A percentile compares a stretch with the other conserved stretches of the same genome.
Evolutionary conservation across 92 coral and sea anemone species (phyloP).

Genomic region (Parazoanthus swiftii): DNA sequence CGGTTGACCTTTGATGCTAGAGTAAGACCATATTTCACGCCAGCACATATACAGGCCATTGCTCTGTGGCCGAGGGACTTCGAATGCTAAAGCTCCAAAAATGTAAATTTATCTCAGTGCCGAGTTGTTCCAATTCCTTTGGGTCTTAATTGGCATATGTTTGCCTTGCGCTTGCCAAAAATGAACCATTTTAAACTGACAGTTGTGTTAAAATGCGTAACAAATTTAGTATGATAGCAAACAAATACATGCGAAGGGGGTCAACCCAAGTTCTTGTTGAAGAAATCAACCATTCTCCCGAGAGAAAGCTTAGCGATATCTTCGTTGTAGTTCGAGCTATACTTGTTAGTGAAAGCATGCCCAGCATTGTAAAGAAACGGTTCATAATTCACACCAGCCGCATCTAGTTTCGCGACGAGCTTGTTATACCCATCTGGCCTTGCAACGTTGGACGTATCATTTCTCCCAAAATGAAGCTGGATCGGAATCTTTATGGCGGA

Average conservation of each 20-base stretch:
- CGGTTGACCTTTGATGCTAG: too few species aligned
- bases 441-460: constrained; percentile 66
- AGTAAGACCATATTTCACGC: too few species aligned
- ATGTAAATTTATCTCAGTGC: too few species aligned
- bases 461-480: constrained; percentile 92
- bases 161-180: too few species aligned
- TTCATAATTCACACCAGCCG: constrained; percentile 72
- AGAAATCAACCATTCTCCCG: constrained; percentile 83
- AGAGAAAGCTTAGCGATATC: constrained; percentile 63
- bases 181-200: too few species aligned
- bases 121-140: too few species aligned
- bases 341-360: constrained; percentile 85
- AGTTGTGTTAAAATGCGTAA: too few species aligned
- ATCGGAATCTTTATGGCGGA: constrained; percentile 80
- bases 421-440: constrained; percentile 61
- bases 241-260: neutral
- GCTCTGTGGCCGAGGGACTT: too few species aligned
- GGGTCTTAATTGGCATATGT: too few species aligned
- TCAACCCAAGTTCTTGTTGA: constrained; percentile 68
- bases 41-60: too few species aligned
- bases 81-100: too few species aligned
- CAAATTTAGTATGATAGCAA: neutral
- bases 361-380: constrained; percentile 77
- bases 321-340: constrained; percentile 59
- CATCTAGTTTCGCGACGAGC: constrained; percentile 64